These are phyloP conservation scores for Odocoileus hemionus DNA, from an alignment of 2,113 vertebrate genomes.

Conservation along the genomic window DNA sequence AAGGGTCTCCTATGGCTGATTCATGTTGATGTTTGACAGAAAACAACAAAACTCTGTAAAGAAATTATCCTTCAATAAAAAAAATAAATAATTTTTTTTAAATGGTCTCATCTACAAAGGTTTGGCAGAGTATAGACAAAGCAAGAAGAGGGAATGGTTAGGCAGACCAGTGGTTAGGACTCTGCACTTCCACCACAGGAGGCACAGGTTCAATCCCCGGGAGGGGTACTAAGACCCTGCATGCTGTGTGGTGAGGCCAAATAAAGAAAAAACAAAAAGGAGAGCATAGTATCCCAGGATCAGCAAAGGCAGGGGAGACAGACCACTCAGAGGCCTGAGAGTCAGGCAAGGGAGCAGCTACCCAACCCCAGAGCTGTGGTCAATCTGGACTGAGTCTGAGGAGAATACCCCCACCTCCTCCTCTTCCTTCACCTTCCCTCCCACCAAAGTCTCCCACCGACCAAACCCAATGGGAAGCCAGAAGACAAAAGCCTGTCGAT, in stretches of 20 bases:
- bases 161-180: background rate
- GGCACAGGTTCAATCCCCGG: background rate
- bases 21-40: background rate
- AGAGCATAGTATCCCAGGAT: background rate
- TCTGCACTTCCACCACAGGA: rapidly evolving
- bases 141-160: background rate
- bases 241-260: background rate
- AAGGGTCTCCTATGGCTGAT: background rate
- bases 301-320: background rate
- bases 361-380: background rate
- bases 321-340: background rate
- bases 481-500: background rate
- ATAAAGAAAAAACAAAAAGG: background rate
- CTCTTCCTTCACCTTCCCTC: background rate
- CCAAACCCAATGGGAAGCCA: background rate
- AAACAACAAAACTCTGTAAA: background rate
- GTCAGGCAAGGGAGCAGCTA: background rate
- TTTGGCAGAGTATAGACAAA: background rate
- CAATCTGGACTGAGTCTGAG: background rate
- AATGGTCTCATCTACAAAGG: background rate
- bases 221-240: background rate
- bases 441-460: background rate
- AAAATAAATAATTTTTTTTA: background rate
- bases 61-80: background rate
- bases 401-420: background rate